Conservation (phyloP, 1,140 invertebrate species). For the Brachionus plicatilis region DNA sequence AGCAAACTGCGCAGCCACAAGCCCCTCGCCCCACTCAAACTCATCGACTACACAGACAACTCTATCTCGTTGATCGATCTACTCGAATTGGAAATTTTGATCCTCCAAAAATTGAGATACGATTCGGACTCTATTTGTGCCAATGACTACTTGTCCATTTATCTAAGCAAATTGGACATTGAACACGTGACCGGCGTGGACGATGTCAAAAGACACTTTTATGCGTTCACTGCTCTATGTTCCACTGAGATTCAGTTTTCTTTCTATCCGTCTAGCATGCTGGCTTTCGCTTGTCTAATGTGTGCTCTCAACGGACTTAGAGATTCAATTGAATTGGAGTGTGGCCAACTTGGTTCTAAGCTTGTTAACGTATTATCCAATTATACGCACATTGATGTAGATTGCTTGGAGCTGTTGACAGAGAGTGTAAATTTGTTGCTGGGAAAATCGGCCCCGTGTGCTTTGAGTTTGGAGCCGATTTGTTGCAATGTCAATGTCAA, state of each 20-base stretch:
- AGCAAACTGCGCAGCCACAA: conserved; percentile 80
- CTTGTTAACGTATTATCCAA: not conserved
- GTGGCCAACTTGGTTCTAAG: not conserved
- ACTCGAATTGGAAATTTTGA: conserved; percentile 73
- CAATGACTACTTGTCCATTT: conserved; percentile 60
- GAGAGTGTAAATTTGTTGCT: not conserved
- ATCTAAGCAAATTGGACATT: not conserved
- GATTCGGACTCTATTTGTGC: conserved; percentile 72
- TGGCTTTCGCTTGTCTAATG: conserved; percentile 61
- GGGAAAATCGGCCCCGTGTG: not conserved
- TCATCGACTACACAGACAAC: conserved; percentile 84
- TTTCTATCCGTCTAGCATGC: conserved; percentile 75
- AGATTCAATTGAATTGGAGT: not conserved
- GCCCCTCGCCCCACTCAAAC: conserved; percentile 69
- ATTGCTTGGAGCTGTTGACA: not conserved
- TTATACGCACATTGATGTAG: not conserved
- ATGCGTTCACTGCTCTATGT: not conserved
- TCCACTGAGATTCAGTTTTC: conserved; percentile 64
- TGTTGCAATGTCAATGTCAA: not conserved
- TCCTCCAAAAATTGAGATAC: conserved; percentile 73
- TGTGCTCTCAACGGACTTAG: not conserved
- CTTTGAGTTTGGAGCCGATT: not conserved
- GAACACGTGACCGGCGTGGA: not conserved
- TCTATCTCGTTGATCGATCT: conserved; percentile 75
- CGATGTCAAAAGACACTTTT: not conserved